phyloP scores from a whole-genome alignment of 64 coral and sea anemone genomes.

The Stichodactyla helianthus region DNA sequence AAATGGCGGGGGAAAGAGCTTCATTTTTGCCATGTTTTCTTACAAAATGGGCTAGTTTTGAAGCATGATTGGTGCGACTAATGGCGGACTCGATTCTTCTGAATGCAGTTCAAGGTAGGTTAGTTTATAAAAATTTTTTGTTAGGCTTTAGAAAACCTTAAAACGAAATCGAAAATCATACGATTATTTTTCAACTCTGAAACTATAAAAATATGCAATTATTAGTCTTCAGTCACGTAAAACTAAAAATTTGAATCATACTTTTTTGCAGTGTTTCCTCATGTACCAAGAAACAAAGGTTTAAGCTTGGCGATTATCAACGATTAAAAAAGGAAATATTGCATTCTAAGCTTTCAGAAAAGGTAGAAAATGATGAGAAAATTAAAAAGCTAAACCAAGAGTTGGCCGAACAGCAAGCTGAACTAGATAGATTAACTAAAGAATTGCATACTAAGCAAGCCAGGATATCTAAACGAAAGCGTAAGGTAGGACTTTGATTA shows the following conservation, averaged over 20 bases:
- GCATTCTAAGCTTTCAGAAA: neutral
- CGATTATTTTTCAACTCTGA: neutral
- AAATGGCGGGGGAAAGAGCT: neutral
- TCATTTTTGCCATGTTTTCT: neutral
- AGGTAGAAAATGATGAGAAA: neutral
- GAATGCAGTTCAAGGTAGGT: neutral
- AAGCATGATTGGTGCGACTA: neutral
- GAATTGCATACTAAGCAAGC: neutral
- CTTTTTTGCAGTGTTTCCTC: neutral
- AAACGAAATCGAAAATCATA: neutral
- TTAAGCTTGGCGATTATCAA: neutral
- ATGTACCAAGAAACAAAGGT: neutral
- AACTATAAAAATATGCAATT: neutral
- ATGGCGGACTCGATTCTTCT: neutral
- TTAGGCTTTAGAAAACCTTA: neutral
- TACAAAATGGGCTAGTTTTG: neutral
- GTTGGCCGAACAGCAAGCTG: neutral
- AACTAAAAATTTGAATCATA: neutral
- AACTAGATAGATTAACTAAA: neutral
- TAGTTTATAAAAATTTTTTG: neutral
- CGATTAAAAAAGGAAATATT: neutral
- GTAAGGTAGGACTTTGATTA: neutral
- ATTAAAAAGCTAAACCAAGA: neutral
- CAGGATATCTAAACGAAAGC: neutral
- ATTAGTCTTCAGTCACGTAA: neutral